Percentiles rank a stretch among this genome's conserved stretches.
phyloP scores from a whole-genome alignment of 2,797 vertebrate genomes.

The Poeciliopsis paucimaculata region DNA sequence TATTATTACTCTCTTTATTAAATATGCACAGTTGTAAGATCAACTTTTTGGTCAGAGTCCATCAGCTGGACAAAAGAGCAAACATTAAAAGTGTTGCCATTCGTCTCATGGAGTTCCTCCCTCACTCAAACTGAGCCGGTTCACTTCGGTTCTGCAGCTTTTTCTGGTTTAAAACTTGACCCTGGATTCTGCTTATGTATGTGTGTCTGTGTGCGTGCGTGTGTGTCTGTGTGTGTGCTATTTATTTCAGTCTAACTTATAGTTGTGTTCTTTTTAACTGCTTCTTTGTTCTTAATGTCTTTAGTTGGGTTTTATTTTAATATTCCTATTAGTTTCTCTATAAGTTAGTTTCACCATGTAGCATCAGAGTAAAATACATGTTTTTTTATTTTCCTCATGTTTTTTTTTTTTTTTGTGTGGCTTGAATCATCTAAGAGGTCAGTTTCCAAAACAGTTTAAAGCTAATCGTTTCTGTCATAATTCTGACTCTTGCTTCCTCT shows the following conservation, averaged over 20 bases:
- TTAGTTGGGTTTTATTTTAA: slow-evolving; percentile 41
- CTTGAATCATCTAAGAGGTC: slow-evolving; percentile 23
- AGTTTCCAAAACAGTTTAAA: slow-evolving; percentile 21
- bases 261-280: slow-evolving; percentile 30
- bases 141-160: slow-evolving; percentile 35
- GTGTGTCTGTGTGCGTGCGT: slow-evolving; percentile 23
- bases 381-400: slow-evolving; percentile 3
- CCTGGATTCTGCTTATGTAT: slow-evolving; percentile 37
- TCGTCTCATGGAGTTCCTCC: slow-evolving; percentile 16
- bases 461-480: slow-evolving; percentile 2
- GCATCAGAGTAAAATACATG: slow-evolving; percentile 17
- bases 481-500: background rate
- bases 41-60: slow-evolving; percentile 53
- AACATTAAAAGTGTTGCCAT: background rate
- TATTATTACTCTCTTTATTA: slow-evolving; percentile 17
- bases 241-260: slow-evolving; percentile 61
- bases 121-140: slow-evolving; percentile 19
- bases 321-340: slow-evolving; percentile 41
- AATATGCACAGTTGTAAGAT: slow-evolving; percentile 63
- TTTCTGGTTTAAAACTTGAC: slow-evolving; percentile 45
- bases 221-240: slow-evolving; percentile 42
- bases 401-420: background rate
- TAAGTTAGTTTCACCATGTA: slow-evolving; percentile 22
- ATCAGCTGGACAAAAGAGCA: slow-evolving; percentile 33
- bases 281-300: slow-evolving; percentile 43